Percentiles rank a stretch among this genome's conserved stretches.
Evolutionary conservation across 1,140 invertebrate species (phyloP).

Genomic region (Alviniconcha marisindica): DNA sequence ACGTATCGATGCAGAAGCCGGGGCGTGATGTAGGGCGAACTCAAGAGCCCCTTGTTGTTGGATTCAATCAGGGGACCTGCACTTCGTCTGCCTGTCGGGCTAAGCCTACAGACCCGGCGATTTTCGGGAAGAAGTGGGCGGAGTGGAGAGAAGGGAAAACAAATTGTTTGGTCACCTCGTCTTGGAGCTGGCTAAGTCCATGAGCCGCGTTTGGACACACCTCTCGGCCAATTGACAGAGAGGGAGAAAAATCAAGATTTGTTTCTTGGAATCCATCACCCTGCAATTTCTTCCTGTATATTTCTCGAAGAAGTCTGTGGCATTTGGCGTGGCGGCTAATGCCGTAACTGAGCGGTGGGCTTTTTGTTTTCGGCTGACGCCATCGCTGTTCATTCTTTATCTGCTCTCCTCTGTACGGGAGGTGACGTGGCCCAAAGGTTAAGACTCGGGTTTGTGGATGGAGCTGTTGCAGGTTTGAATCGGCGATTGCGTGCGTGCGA

Average conservation of each 20-base stretch:
- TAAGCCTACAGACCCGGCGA: not conserved
- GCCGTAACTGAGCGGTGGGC: too few relatives aligned
- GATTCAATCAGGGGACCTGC: conserved; percentile 28
- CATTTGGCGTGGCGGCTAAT: too few relatives aligned
- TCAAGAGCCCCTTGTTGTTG: not conserved
- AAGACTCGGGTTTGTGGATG: too few relatives aligned
- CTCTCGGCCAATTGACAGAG: conserved; percentile 7
- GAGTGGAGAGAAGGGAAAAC: conserved; percentile 23
- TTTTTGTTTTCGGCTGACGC: too few relatives aligned
- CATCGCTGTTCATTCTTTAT: too few relatives aligned
- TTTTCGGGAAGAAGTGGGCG: conserved; percentile 4
- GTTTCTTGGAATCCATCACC: not conserved
- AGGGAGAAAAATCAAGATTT: not conserved
- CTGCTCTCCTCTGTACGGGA: too few relatives aligned
- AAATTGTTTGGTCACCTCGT: conserved; percentile 39
- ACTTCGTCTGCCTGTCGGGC: conserved; percentile 10
- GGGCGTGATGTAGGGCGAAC: not conserved
- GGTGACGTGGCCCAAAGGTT: too few relatives aligned
- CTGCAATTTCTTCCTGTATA: too few relatives aligned
- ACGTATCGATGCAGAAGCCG: conserved; percentile 30
- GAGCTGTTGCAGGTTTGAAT: too few relatives aligned
- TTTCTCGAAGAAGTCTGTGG: too few relatives aligned
- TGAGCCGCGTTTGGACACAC: conserved; percentile 29
- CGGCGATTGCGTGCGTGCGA: too few relatives aligned
- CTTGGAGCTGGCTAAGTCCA: not conserved